A percentile compares a stretch with the other conserved stretches of the same genome.
phyloP scores from a whole-genome alignment of 1,140 invertebrate genomes.

The Potamilus streckersoni region DNA sequence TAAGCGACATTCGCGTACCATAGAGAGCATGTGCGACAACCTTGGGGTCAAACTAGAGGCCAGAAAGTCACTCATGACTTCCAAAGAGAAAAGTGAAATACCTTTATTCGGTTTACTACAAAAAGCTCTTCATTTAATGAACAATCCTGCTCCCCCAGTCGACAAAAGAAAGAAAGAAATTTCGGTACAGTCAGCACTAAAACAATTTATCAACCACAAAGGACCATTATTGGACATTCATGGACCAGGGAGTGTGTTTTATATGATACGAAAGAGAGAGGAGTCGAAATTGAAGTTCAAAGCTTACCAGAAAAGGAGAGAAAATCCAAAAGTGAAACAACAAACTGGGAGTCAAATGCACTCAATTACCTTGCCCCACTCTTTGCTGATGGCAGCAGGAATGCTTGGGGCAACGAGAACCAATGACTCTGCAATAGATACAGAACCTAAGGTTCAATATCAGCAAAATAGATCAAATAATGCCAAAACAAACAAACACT shows the following conservation, averaged over 20 bases:
- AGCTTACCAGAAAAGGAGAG: constrained; percentile 23
- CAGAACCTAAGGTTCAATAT: neutral
- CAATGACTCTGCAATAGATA: constrained; percentile 11
- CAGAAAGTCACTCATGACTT: constrained; percentile 30
- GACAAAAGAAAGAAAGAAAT: constrained; percentile 33
- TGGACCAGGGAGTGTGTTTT: constrained; percentile 64
- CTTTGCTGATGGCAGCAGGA: constrained; percentile 37
- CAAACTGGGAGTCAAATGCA: constrained; percentile 30
- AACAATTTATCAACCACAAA: constrained; percentile 53
- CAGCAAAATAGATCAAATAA: neutral
- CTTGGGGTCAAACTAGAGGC: constrained; percentile 48
- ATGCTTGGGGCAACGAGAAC: constrained; percentile 32
- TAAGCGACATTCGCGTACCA: constrained; percentile 56
- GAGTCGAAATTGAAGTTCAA: constrained; percentile 33
- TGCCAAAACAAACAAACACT: neutral
- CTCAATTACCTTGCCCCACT: constrained; percentile 34
- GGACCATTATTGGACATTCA: constrained; percentile 61
- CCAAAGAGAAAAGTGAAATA: constrained; percentile 44
- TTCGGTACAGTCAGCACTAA: constrained; percentile 48
- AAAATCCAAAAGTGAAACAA: constrained; percentile 9
- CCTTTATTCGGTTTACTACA: constrained; percentile 41
- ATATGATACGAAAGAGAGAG: constrained; percentile 55
- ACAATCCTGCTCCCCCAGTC: constrained; percentile 31
- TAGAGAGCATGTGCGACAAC: constrained; percentile 55
- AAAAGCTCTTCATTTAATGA: constrained; percentile 24